Percentiles rank a stretch among this genome's conserved stretches.
phyloP scores from a whole-genome alignment of 2,888 invertebrate species.

The Dryobotodes eremita region DNA sequence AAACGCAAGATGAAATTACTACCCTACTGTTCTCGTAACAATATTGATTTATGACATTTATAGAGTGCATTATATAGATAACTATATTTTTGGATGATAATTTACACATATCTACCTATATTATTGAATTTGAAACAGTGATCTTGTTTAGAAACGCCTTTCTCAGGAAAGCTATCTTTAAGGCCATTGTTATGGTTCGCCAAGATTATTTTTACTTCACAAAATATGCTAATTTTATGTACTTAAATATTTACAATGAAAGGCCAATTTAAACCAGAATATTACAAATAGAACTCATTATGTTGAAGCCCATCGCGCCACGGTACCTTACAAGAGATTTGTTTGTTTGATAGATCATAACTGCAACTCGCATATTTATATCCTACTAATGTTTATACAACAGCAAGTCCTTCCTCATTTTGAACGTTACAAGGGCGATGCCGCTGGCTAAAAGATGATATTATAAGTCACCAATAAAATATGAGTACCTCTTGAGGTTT shows the following conservation, averaged over 20 bases:
- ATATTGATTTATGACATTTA: too few species aligned
- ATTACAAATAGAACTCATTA: neutral
- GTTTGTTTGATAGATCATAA: neutral
- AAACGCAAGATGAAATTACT: neutral
- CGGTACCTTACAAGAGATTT: neutral
- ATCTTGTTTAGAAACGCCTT: neutral
- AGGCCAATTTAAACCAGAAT: neutral
- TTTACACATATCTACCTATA: neutral
- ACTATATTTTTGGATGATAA: neutral
- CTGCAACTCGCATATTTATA: neutral
- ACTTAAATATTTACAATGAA: neutral
- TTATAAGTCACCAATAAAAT: conserved; percentile 18
- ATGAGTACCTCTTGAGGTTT: conserved; percentile 38
- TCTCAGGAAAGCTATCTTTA: neutral
- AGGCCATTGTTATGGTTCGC: neutral
- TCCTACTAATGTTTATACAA: neutral
- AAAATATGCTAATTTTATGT: neutral
- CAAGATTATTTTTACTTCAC: neutral
- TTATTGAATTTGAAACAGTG: neutral
- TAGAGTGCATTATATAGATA: neutral
- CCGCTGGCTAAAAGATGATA: conserved; percentile 36
- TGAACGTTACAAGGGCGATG: conserved; percentile 44
- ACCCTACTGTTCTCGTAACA: neutral
- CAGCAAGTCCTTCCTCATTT: conserved; percentile 11
- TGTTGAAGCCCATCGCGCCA: neutral